Percentiles rank a stretch among this genome's conserved stretches.
Evolutionary conservation across 2,797 vertebrate species (phyloP).

Genomic region (Cyclopterus lumpus): DNA sequence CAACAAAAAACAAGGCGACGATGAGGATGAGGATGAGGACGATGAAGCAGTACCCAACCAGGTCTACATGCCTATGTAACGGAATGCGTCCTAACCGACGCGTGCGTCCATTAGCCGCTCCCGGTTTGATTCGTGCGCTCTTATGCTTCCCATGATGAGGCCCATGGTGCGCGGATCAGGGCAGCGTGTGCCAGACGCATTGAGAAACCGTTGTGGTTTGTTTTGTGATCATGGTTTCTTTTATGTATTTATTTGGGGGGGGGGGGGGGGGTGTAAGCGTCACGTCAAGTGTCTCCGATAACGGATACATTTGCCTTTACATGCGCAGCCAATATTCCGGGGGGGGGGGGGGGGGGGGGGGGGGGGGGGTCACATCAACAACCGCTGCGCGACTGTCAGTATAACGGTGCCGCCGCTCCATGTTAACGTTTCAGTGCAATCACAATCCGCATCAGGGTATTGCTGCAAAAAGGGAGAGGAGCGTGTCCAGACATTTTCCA

Average conservation of each 20-base stretch:
- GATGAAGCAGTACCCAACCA: conserved; percentile 5
- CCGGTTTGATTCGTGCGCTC: background rate
- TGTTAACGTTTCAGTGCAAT: background rate
- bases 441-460: background rate
- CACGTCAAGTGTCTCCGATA: conserved; percentile 19
- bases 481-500: background rate
- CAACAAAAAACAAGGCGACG: background rate
- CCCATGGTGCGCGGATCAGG: too few relatives aligned
- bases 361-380: conserved; percentile 31
- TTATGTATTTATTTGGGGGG: background rate
- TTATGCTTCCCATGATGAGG: too few relatives aligned
- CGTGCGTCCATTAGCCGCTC: background rate
- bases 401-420: background rate
- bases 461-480: background rate
- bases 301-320: conserved; percentile 46
- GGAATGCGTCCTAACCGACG: conserved; percentile 36
- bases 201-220: background rate
- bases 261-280: background rate
- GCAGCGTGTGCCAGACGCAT: background rate
- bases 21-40: conserved; percentile 10
- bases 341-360: background rate
- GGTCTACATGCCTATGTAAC: conserved; percentile 23
- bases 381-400: conserved; percentile 33
- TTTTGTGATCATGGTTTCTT: background rate
- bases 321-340: conserved; percentile 41